Base-by-base conservation (phyloP, 2,797 vertebrate species). In the Aplochiton taeniatus region DNA sequence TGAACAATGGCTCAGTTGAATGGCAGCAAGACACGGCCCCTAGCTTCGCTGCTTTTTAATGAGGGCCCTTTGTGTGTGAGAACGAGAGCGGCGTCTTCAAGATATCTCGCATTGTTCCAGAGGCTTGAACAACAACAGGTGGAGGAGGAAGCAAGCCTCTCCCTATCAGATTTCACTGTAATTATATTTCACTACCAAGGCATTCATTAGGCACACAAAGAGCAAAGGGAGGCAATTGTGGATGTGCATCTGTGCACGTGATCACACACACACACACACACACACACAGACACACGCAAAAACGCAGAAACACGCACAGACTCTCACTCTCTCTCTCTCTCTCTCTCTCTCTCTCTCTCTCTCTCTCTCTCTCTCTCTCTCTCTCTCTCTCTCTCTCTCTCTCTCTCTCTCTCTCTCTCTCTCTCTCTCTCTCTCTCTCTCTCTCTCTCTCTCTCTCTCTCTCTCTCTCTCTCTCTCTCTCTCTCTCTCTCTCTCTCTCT, bases 31-130 rank as follows among this genome's bases (percentile, higher is more conserved):
- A 72, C 49, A 14, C 50, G 48, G 65, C 69, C 68, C 70, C 70
- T 58, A 73, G 82, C 70, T 62, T 76, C 68, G 68, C 59, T 41
- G 77, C 58, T 63, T 83, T 79, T 83, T 88, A 87, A 85, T 85
- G 80, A 88, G 84, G 65, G 19, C 47, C 78, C 80, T 84, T 84
- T 84, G 82, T 90, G 83, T 75, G 76, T 77, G 80, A 66, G 69
- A 77, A 73, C 79, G 67, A 77, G 49, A 52, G 31, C 62, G 53
- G 68, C 59, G 65, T 74, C 61, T 58, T 65, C 69, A 69, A 63
- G 69, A 75, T 70, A 79, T 73, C 61, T 74, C 11, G 1, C 69
- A 84, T 85, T 87, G 82, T 86, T 80, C 79, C 73, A 53, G 8
- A 68, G 66, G 64, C 62, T 61, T 64, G 57, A 41, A 47, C 19